Conservation (phyloP, 1,140 invertebrate species). For the Aphelinus certus region DNA sequence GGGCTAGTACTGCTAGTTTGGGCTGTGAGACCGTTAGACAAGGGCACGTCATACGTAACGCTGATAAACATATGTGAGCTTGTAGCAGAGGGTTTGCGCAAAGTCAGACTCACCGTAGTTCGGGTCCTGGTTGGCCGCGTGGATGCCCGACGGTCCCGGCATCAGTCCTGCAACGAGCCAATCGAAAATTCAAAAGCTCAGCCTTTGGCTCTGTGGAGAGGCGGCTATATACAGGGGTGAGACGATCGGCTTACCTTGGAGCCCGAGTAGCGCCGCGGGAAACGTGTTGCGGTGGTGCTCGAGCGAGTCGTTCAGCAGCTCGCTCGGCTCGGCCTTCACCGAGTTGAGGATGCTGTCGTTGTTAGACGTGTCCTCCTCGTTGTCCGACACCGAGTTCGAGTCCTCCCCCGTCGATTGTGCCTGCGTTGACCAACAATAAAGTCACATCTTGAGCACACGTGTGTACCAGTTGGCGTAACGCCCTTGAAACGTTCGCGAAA, state of each 20-base stretch:
- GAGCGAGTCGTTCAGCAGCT: conserved; percentile 65
- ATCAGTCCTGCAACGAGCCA: conserved; percentile 70
- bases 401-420: conserved; percentile 83
- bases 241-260: conserved; percentile 69
- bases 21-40: conserved; percentile 58
- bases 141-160: conserved; percentile 85
- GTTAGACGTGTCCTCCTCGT: conserved; percentile 73
- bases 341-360: conserved; percentile 73
- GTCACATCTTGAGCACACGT: too few relatives aligned
- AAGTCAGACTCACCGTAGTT: conserved; percentile 80
- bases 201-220: neutral
- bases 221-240: neutral
- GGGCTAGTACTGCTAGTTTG: conserved; percentile 54
- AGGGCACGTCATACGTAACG: too few relatives aligned
- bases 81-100: neutral
- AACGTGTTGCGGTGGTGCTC: conserved; percentile 68
- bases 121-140: conserved; percentile 72
- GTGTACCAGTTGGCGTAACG: too few relatives aligned
- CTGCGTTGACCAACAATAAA: conserved; percentile 48
- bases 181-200: neutral
- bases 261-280: conserved; percentile 75
- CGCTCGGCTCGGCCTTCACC: conserved; percentile 72
- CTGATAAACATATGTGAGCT: conserved; percentile 25
- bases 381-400: conserved; percentile 72
- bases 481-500: too few relatives aligned